Conservation (phyloP, 2,113 vertebrate species). For the Cepphus grylle region DNA sequence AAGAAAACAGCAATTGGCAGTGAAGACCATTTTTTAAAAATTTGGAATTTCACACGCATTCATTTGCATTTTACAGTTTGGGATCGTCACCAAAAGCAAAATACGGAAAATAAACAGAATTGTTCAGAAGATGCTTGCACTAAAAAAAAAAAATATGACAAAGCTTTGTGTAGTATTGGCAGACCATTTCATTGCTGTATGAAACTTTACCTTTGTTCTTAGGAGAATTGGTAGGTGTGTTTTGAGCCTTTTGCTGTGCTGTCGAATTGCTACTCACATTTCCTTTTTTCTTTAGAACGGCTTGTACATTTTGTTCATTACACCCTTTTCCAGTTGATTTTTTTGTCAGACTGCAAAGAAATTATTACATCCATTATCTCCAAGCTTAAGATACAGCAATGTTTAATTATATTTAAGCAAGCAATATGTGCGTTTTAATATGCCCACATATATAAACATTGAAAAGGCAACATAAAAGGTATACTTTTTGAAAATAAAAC, state of each 20-base stretch:
- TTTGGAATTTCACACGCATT: background rate
- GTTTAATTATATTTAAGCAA: background rate
- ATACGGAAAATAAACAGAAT: background rate
- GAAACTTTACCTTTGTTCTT: conserved; percentile 82
- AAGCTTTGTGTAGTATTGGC: background rate
- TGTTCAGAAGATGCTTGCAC: background rate
- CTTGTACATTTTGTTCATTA: conserved; percentile 69
- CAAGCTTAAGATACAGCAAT: background rate
- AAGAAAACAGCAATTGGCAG: background rate
- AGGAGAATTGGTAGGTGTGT: conserved; percentile 54
- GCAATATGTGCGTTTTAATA: background rate
- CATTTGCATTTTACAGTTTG: background rate
- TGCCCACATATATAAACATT: background rate
- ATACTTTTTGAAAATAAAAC: background rate
- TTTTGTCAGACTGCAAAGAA: conserved; percentile 76
- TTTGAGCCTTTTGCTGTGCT: conserved; percentile 77
- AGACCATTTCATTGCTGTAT: background rate
- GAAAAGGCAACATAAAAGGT: background rate
- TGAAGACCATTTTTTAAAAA: background rate
- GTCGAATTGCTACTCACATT: conserved; percentile 49
- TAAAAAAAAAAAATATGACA: background rate
- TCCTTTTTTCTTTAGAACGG: conserved; percentile 74
- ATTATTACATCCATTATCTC: conserved; percentile 18
- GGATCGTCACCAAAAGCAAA: background rate
- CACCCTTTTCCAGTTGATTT: conserved; percentile 73